phyloP scores from a whole-genome alignment of 2,888 invertebrate genomes.

The Leptopilina myrica region DNA sequence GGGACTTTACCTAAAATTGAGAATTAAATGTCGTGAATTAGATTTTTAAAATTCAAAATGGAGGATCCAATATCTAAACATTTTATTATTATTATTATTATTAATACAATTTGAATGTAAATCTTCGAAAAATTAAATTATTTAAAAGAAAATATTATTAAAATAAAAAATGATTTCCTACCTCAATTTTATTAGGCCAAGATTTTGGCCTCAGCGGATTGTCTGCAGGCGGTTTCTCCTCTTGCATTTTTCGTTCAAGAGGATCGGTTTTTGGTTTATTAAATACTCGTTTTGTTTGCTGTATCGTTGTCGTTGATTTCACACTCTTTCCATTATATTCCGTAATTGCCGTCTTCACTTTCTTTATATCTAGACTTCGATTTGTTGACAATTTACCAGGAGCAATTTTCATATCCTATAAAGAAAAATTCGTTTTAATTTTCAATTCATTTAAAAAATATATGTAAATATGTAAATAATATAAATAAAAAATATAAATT shows the following conservation, averaged over 20 bases:
- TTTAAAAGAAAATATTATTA: too few relatives aligned
- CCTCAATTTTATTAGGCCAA: slow-evolving; percentile 75
- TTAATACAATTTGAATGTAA: too few relatives aligned
- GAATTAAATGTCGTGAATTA: slow-evolving; percentile 19
- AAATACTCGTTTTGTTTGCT: slow-evolving; percentile 61
- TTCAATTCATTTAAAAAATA: neutral
- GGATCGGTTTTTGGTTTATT: slow-evolving; percentile 74
- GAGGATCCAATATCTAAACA: too few relatives aligned
- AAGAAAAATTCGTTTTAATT: slow-evolving; percentile 7
- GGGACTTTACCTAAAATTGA: slow-evolving; percentile 78
- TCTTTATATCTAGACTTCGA: slow-evolving; percentile 74
- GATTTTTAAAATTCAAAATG: too few relatives aligned
- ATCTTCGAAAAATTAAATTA: too few relatives aligned
- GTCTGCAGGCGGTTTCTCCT: slow-evolving; percentile 64
- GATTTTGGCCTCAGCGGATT: slow-evolving; percentile 70
- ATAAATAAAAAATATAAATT: too few relatives aligned
- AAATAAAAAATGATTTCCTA: slow-evolving; percentile 49
- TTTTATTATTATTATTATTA: too few relatives aligned
- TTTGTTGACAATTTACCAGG: slow-evolving; percentile 66
- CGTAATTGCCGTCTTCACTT: slow-evolving; percentile 75
- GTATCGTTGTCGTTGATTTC: slow-evolving; percentile 62
- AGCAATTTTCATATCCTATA: slow-evolving; percentile 67
- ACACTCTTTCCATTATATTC: slow-evolving; percentile 72
- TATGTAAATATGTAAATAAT: too few relatives aligned
- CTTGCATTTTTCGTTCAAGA: slow-evolving; percentile 71